These are phyloP conservation scores for Dryobota labecula DNA, from an alignment of 2,888 invertebrate species.

Conservation along the genomic window DNA sequence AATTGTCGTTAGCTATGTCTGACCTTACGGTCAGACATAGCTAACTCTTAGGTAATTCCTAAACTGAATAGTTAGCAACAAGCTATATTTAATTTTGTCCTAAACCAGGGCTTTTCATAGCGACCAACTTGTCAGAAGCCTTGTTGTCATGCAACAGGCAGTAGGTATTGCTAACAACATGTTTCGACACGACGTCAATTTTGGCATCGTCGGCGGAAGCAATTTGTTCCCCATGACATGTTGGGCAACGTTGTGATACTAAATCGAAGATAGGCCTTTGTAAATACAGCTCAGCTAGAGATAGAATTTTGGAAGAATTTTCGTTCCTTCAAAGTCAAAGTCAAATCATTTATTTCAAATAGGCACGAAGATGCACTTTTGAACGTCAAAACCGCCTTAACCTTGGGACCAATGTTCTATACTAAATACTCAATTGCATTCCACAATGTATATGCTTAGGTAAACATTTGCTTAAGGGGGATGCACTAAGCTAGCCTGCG, in stretches of 20 bases:
- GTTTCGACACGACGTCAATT: slow-evolving; percentile 30
- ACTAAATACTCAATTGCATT: too few relatives aligned
- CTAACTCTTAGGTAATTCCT: neutral
- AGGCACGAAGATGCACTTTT: too few relatives aligned
- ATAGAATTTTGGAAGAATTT: neutral
- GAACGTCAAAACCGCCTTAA: too few relatives aligned
- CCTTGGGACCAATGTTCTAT: too few relatives aligned
- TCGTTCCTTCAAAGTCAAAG: too few relatives aligned
- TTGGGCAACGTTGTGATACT: slow-evolving; percentile 18
- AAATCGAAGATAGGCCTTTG: slow-evolving; percentile 25
- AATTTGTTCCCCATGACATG: slow-evolving; percentile 48
- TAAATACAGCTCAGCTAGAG: neutral
- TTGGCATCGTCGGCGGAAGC: slow-evolving; percentile 39
- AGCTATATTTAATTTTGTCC: neutral
- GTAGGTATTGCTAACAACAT: slow-evolving; percentile 27
- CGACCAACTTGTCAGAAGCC: slow-evolving; percentile 20
- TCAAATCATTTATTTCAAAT: too few relatives aligned
- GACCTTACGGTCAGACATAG: neutral
- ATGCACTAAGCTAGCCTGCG: too few relatives aligned
- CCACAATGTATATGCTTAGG: too few relatives aligned
- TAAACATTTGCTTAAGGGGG: too few relatives aligned
- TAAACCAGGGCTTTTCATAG: neutral
- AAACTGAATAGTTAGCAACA: neutral
- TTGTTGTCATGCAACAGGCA: neutral
- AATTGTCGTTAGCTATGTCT: too few relatives aligned